Conservation (phyloP, 2,888 invertebrate species). For the Cinara cedri region DNA sequence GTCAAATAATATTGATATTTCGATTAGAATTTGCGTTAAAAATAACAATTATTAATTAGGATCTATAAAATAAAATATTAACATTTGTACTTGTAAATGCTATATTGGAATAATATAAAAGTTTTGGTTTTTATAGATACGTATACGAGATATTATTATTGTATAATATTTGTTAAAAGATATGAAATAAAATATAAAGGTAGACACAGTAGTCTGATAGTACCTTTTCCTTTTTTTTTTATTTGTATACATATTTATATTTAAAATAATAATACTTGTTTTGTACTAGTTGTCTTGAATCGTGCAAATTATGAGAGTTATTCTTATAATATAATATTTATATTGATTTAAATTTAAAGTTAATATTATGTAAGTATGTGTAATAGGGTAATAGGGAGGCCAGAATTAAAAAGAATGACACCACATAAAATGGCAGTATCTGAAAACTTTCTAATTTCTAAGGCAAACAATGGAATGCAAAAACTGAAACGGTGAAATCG, state of each 20-base stretch:
- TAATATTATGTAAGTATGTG: too few relatives aligned
- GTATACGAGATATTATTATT: not conserved
- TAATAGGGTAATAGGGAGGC: too few relatives aligned
- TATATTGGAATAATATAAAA: constrained; percentile 6
- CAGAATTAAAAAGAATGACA: too few relatives aligned
- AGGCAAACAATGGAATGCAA: too few relatives aligned
- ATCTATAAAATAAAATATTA: too few relatives aligned
- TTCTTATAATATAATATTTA: not conserved
- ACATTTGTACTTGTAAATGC: constrained; percentile 48
- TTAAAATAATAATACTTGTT: not conserved
- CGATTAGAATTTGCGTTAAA: not conserved
- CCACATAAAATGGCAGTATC: too few relatives aligned
- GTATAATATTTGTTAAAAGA: not conserved
- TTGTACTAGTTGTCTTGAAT: constrained; percentile 24
- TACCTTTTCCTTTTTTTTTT: not conserved
- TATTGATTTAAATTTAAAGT: too few relatives aligned
- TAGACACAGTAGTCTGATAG: not conserved
- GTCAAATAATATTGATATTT: constrained; percentile 23
- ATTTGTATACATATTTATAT: not conserved
- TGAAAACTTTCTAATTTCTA: too few relatives aligned
- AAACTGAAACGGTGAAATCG: too few relatives aligned
- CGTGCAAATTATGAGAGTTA: not conserved
- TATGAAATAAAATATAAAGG: constrained; percentile 11
- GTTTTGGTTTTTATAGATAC: not conserved
- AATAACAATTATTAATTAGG: constrained; percentile 12